Percentiles rank a stretch among this genome's conserved stretches.
Evolutionary conservation across 2,797 vertebrate genomes (phyloP).

Genomic region (Semotilus atromaculatus): DNA sequence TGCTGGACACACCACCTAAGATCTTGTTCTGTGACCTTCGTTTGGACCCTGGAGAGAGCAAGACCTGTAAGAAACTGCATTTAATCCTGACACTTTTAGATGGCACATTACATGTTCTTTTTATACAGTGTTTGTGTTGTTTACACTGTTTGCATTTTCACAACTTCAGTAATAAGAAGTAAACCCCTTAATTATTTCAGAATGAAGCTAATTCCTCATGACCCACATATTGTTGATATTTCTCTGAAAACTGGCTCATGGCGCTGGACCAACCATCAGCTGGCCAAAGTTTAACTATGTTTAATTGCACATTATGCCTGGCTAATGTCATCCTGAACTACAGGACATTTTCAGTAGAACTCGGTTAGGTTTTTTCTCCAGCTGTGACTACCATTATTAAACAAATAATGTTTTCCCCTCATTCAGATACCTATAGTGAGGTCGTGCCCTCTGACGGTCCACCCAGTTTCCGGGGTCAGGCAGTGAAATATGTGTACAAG

Average conservation of each 20-base stretch:
- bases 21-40: conserved; percentile 97
- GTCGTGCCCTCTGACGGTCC: conserved; percentile 89
- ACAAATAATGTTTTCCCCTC: background rate
- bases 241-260: conserved; percentile 1
- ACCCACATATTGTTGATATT: background rate
- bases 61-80: conserved; percentile 85
- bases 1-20: conserved; percentile 96
- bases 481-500: conserved; percentile 97
- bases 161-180: background rate
- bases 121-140: background rate
- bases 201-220: background rate
- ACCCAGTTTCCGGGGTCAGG: conserved; percentile 95
- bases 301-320: background rate
- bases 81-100: background rate
- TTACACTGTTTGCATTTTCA: background rate
- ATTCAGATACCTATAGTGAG: conserved; percentile 93
- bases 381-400: background rate
- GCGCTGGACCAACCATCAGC: background rate
- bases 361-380: background rate
- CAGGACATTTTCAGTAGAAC: background rate
- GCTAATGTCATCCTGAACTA: background rate
- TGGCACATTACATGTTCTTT: background rate
- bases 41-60: conserved; percentile 95
- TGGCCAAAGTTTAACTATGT: conserved; percentile 13
- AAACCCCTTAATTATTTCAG: conserved; percentile 3